Evolutionary conservation across 2,888 invertebrate species (phyloP).

Genomic region (Sisyra terminalis): DNA sequence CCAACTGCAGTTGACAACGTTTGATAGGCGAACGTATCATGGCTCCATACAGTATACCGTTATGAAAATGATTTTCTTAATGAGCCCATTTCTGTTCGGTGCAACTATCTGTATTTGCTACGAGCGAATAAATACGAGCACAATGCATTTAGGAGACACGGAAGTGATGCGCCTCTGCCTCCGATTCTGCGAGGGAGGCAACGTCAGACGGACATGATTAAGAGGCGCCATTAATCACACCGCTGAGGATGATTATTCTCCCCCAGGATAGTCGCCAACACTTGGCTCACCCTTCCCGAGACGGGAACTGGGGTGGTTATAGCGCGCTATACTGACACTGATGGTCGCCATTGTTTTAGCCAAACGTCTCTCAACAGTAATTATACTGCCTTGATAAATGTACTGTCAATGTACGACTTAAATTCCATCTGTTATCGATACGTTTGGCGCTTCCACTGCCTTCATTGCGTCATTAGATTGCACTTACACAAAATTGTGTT

Average conservation of each 20-base stretch:
- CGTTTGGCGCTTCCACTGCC: no score
- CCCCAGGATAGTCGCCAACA: neutral
- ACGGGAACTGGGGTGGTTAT: no score
- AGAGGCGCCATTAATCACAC: constrained; percentile 6
- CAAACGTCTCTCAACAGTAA: constrained; percentile 5
- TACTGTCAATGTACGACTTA: constrained; percentile 5
- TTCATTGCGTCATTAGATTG: no score
- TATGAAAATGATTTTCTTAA: neutral
- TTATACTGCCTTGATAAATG: constrained; percentile 3
- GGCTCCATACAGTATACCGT: no score
- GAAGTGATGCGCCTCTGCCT: neutral
- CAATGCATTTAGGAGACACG: neutral
- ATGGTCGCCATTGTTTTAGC: no score
- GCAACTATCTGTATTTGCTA: neutral
- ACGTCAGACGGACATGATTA: constrained; percentile 5
- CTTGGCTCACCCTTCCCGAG: no score
- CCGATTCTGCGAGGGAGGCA: no score
- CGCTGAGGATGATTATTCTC: constrained; percentile 4
- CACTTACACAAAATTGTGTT: no score
- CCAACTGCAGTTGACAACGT: no score
- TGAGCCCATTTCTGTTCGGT: neutral
- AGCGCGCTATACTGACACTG: no score
- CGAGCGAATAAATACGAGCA: neutral
- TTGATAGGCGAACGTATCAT: no score
- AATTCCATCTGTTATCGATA: neutral